These are phyloP conservation scores for Vanessa cardui DNA, from an alignment of 2,888 invertebrate genomes.

Conservation along the genomic window DNA sequence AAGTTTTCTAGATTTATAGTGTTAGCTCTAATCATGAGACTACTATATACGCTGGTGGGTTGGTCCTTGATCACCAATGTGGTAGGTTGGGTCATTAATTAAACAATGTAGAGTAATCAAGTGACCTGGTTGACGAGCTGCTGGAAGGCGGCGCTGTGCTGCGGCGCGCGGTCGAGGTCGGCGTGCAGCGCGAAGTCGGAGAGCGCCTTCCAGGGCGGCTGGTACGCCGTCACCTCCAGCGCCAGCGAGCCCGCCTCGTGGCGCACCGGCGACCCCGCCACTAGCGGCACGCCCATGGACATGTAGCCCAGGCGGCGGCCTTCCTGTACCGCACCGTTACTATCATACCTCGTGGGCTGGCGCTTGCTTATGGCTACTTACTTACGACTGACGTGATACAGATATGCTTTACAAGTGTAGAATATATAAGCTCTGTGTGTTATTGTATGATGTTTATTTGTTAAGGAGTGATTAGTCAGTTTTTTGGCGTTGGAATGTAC, in stretches of 20 bases:
- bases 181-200: conserved; percentile 97
- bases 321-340: conserved; percentile 85
- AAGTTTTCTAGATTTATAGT: too few relatives aligned
- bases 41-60: too few relatives aligned
- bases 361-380: not conserved
- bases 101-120: too few relatives aligned
- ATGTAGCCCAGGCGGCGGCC: conserved; percentile 97
- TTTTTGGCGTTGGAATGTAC: too few relatives aligned
- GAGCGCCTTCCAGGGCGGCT: conserved; percentile 98
- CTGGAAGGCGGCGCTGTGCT: conserved; percentile 95
- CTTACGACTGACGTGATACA: not conserved
- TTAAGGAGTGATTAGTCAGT: too few relatives aligned
- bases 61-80: too few relatives aligned
- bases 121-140: conserved; percentile 96
- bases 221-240: conserved; percentile 94
- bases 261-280: conserved; percentile 96
- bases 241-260: conserved; percentile 95
- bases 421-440: too few relatives aligned
- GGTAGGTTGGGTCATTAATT: too few relatives aligned
- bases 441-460: too few relatives aligned
- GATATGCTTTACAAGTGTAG: too few relatives aligned
- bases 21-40: too few relatives aligned
- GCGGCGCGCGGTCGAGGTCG: conserved; percentile 94
- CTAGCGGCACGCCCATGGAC: conserved; percentile 98
- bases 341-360: conserved; percentile 20